Base-by-base conservation (phyloP, 2,888 invertebrate species). In the Oscheius myriophilus region DNA sequence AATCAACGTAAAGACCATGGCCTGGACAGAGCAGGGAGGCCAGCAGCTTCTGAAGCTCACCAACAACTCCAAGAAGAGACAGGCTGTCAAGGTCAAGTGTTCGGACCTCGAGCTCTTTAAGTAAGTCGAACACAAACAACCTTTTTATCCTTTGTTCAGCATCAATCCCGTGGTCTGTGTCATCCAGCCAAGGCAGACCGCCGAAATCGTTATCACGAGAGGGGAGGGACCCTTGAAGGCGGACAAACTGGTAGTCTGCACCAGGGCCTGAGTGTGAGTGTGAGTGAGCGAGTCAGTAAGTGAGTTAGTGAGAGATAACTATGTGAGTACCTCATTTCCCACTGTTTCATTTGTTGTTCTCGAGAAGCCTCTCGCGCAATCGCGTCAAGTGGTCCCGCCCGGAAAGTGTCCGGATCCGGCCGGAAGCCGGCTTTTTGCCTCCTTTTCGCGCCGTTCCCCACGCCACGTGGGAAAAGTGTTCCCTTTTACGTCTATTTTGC, bases 71-170 rank as follows among this genome's bases (percentile, higher is more conserved):
- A 3, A 49, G 49, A 7, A 6, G 11, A 49, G 11, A 21, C 49
- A 49, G 49, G 49, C 21, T 9, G 11, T 49, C 18, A 49, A 49
- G 49, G 11, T 49, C 49, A 49, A 49, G 49, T 49, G 49, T 9
- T 49, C 49, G 4, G 49, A 49, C 21, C 3, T 6, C 49, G 11
- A 49, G 49, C n/a, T 49, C n/a, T 49, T 49, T 11, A 9, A 4
- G 49, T 49, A 49, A 49, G 49, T 11, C 11, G 49, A 11, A 6
- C 21, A 18, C 49, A 7, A 18, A 49, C 11, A 43, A 14, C 12
- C n/a, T n/a, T n/a, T n/a, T 14, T 43, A 43, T 14, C 16, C 12
- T 43, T 14, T n/a, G n/a, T n/a, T n/a, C n/a, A 49, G 49, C 18
- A 49, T 49, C 49, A 49, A 49, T 9, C 49, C 49, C 49, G 49